phyloP scores from a whole-genome alignment of 2,888 invertebrate species.

The Hyles lineata region DNA sequence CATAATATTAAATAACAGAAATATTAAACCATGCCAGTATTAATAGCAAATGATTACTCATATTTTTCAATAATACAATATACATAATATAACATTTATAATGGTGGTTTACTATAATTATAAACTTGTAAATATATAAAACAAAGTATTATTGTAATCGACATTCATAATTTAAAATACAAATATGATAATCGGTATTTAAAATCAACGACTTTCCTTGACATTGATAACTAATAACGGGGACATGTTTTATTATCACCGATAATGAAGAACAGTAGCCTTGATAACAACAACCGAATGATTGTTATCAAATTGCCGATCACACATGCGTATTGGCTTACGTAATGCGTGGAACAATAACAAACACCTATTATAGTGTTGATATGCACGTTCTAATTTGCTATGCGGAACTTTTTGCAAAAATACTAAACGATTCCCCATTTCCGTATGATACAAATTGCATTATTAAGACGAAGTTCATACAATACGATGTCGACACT shows the following conservation, averaged over 20 bases:
- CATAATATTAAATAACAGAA: no score
- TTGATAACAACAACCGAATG: constrained; percentile 35
- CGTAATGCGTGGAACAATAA: constrained; percentile 67
- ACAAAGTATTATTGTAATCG: background rate
- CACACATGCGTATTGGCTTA: constrained; percentile 51
- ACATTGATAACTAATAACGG: constrained; percentile 9
- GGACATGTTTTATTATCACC: constrained; percentile 6
- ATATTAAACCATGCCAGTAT: no score
- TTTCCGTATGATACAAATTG: background rate
- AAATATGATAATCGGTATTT: background rate
- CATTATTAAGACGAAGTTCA: no score
- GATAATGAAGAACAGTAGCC: background rate
- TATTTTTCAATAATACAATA: no score
- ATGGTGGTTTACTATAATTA: no score
- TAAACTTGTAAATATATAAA: background rate
- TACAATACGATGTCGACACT: no score
- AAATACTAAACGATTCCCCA: constrained; percentile 13
- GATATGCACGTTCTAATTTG: constrained; percentile 52
- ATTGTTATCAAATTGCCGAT: constrained; percentile 45
- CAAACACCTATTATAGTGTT: constrained; percentile 55
- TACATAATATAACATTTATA: no score
- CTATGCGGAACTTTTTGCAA: constrained; percentile 47
- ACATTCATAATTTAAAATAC: background rate
- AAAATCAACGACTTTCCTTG: background rate
- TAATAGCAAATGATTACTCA: no score